These are phyloP conservation scores for Trogon surrucura DNA, from an alignment of 2,113 vertebrate genomes.

Conservation along the genomic window DNA sequence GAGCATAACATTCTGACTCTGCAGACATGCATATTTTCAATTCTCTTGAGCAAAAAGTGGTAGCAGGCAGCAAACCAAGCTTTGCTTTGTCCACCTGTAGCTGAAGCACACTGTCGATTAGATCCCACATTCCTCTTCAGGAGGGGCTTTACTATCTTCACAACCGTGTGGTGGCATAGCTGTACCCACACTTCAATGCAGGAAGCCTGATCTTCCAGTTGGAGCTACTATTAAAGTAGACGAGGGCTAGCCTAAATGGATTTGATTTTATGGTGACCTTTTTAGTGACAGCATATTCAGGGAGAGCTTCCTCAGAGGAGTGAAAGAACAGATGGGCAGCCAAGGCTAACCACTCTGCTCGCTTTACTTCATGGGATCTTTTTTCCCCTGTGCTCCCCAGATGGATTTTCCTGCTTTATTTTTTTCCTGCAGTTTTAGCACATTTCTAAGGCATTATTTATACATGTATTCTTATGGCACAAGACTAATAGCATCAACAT, in stretches of 20 bases:
- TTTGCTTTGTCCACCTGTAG: not conserved
- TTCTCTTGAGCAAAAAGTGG: not conserved
- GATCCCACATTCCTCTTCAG: not conserved
- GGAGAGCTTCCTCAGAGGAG: not conserved
- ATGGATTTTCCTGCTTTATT: not conserved
- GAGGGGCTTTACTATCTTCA: not conserved
- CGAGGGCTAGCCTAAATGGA: not conserved
- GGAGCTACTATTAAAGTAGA: not conserved
- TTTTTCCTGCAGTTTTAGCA: not conserved
- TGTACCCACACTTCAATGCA: not conserved
- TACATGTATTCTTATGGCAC: not conserved
- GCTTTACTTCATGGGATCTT: not conserved
- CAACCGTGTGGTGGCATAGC: not conserved
- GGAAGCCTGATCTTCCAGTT: not conserved
- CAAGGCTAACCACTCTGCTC: not conserved
- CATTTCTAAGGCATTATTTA: not conserved
- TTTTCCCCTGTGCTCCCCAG: not conserved
- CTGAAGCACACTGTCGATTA: not conserved
- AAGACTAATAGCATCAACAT: not conserved
- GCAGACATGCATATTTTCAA: not conserved
- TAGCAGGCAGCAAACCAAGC: not conserved
- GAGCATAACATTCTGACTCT: not conserved
- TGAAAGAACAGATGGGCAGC: slow-evolving; percentile 21
- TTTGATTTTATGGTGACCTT: slow-evolving; percentile 26
- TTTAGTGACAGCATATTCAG: not conserved